Evolutionary conservation across 92 coral and sea anemone species (phyloP).

Genomic region (Pocillopora meandrina): DNA sequence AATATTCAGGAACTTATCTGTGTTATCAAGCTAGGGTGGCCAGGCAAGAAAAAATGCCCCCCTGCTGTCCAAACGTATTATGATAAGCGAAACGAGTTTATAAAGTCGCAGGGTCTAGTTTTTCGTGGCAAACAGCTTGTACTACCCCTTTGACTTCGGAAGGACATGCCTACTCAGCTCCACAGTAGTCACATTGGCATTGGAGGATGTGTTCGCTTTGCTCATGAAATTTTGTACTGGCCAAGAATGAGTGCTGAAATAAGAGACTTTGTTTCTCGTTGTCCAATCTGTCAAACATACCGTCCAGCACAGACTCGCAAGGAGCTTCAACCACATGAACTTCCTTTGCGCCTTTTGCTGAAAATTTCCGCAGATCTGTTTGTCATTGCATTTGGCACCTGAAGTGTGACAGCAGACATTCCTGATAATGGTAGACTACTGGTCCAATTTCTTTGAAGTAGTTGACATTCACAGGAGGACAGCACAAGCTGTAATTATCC

Average conservation of each 20-base stretch:
- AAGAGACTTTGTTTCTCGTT: slow-evolving; percentile 27
- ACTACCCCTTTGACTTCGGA: slow-evolving; percentile 33
- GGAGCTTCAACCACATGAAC: slow-evolving; percentile 48
- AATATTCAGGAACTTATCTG: slow-evolving; percentile 42
- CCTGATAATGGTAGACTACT: slow-evolving; percentile 55
- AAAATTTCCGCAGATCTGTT: slow-evolving; percentile 50
- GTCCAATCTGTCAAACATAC: slow-evolving; percentile 38
- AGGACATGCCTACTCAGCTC: slow-evolving; percentile 38
- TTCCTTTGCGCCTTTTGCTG: slow-evolving; percentile 55
- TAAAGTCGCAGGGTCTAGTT: slow-evolving; percentile 22
- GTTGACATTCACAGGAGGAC: slow-evolving; percentile 49
- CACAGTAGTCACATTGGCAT: slow-evolving; percentile 52
- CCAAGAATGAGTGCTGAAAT: slow-evolving; percentile 46
- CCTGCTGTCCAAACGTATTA: slow-evolving; percentile 38
- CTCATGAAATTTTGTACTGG: slow-evolving; percentile 47
- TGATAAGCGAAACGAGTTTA: slow-evolving; percentile 23
- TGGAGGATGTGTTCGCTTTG: slow-evolving; percentile 23
- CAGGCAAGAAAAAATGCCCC: slow-evolving; percentile 38
- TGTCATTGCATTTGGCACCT: too few species aligned
- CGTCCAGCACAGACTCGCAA: slow-evolving; percentile 56
- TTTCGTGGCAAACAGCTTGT: slow-evolving; percentile 37
- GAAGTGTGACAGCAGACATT: slow-evolving; percentile 53
- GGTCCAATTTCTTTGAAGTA: slow-evolving; percentile 52
- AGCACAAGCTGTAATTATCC: slow-evolving; percentile 40
- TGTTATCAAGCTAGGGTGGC: slow-evolving; percentile 45